Base-by-base conservation (phyloP, 2,888 invertebrate genomes). In the Lamproptera curius region DNA sequence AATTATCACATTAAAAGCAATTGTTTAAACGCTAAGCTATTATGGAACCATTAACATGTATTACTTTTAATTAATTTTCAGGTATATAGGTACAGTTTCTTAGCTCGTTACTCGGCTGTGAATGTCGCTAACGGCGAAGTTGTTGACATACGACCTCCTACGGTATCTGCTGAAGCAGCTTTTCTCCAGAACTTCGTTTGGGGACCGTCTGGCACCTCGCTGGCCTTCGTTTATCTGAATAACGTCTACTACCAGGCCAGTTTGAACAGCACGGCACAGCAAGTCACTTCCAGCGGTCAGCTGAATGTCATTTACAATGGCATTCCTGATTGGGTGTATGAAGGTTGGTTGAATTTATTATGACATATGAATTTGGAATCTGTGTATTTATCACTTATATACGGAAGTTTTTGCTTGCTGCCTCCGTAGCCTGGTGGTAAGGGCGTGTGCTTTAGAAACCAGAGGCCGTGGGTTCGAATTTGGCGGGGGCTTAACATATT, bases 251-350 rank as follows among this genome's bases (percentile, higher is more conserved):
- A 94, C 67, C 91, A 93, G 60, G 65, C 82, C 1, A 89, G 79
- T n/a, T 69, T 89, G 41, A 73, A 69, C 2, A 74, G 68, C 0
- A 61, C 70, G 0, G 82, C 89, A 2, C 73, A 82, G 15, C 88
- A 90, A 56, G 83, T 95, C 26, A 95, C 96, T 0, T 76, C 70
- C 0, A 91, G 89, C 58, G 93, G 93, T 1, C 65, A 77, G 13
- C 77, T 86, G 39, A 89, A 91, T 23, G 89, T 90, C 6, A 88
- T 95, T 43, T 93, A 93, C 67, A 94, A 97, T 73, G 97, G 97
- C 17, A 91, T 96, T 8, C 95, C 97, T 20, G 97, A 98, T 78
- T 98, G 97, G 97, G 94, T 97, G 1, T 97, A 97, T 79, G 97
- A 97, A 91, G 95, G 95, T 95, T n/a, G n/a, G n/a, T n/a, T n/a